Conservation (phyloP, 2,888 invertebrate genomes). For the Pheosia tremula region DNA sequence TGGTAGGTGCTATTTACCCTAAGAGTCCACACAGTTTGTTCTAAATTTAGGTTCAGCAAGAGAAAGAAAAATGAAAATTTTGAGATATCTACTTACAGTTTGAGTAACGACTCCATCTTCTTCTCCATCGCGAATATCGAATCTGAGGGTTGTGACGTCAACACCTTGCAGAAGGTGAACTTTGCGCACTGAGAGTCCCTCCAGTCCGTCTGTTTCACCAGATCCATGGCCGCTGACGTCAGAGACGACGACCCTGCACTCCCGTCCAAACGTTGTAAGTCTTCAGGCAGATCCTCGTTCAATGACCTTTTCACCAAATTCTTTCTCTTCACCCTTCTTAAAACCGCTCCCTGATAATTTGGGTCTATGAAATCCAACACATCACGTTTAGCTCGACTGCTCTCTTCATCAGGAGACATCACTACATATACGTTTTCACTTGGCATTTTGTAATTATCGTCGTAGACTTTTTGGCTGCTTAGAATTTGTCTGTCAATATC, state of each 20-base stretch:
- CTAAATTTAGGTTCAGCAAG: too few relatives aligned
- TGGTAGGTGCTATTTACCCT: too few relatives aligned
- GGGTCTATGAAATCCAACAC: constrained; percentile 56
- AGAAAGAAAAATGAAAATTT: not conserved
- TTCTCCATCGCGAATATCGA: constrained; percentile 91
- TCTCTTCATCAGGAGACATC: constrained; percentile 73
- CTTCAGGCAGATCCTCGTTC: constrained; percentile 71
- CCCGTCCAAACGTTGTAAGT: constrained; percentile 68
- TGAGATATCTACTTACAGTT: constrained; percentile 86
- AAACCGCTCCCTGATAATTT: constrained; percentile 45
- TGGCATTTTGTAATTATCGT: constrained; percentile 82
- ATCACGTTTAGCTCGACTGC: constrained; percentile 66
- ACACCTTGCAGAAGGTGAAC: constrained; percentile 90
- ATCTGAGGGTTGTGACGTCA: constrained; percentile 88
- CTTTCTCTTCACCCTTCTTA: constrained; percentile 59
- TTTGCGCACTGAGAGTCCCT: constrained; percentile 91
- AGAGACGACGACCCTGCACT: constrained; percentile 54
- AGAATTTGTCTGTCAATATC: constrained; percentile 75
- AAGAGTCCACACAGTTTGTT: too few relatives aligned
- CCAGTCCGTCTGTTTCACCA: constrained; percentile 86
- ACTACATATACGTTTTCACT: constrained; percentile 82
- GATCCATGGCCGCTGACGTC: constrained; percentile 73
- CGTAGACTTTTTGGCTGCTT: constrained; percentile 71
- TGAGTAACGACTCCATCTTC: constrained; percentile 89
- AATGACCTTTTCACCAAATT: constrained; percentile 63